Conservation (phyloP, 2,113 vertebrate genomes). For the Myiozetetes cayanensis region DNA sequence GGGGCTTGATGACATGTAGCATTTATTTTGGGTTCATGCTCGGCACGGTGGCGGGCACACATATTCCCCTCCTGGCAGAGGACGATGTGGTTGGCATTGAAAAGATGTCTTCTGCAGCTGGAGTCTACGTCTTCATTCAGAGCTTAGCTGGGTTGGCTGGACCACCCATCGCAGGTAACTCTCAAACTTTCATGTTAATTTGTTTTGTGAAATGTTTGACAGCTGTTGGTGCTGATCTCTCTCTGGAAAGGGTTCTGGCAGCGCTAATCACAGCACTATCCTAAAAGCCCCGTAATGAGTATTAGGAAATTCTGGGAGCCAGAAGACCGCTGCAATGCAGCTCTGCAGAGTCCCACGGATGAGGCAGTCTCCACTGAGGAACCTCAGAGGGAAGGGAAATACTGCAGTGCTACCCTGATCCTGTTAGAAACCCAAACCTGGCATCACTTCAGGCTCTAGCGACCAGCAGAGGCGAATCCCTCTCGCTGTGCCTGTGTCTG, state of each 20-base stretch:
- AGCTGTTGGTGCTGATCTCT: background rate
- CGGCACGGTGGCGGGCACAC: conserved; percentile 86
- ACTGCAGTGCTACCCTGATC: conserved; percentile 42
- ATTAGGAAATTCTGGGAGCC: background rate
- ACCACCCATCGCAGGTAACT: conserved; percentile 92
- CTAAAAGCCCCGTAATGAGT: background rate
- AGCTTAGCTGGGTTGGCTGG: conserved; percentile 93
- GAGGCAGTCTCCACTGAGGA: conserved; percentile 9
- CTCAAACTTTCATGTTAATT: rapidly evolving
- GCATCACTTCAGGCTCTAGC: background rate
- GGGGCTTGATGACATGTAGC: conserved; percentile 87
- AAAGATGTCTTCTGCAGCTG: conserved; percentile 90
- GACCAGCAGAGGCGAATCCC: background rate
- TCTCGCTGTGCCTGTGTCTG: background rate
- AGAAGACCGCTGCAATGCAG: conserved; percentile 54
- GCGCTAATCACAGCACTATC: background rate
- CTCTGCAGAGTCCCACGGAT: conserved; percentile 43
- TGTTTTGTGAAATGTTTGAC: background rate
- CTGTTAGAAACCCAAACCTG: background rate
- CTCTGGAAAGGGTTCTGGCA: background rate
- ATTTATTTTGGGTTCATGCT: conserved; percentile 88
- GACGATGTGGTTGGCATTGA: conserved; percentile 91
- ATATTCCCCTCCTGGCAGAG: conserved; percentile 94
- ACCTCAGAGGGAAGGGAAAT: conserved; percentile 27
- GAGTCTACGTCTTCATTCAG: conserved; percentile 94